Evolutionary conservation across 2,113 vertebrate species (phyloP).

Genomic region (Catagonus wagneri): DNA sequence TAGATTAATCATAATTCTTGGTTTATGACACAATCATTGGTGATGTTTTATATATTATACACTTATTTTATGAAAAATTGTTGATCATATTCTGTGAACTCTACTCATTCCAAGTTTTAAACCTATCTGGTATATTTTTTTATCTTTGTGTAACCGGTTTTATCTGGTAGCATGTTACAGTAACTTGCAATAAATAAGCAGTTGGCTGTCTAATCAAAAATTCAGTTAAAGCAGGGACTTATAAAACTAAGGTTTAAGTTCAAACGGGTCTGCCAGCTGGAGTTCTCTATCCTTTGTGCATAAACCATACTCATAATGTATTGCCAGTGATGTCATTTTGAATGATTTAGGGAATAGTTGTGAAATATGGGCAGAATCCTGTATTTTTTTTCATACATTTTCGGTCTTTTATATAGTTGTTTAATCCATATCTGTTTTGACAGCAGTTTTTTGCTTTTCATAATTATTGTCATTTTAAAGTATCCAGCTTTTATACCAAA

Average conservation of each 20-base stretch:
- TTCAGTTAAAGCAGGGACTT: not conserved
- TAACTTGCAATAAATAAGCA: not conserved
- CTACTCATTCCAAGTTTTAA: not conserved
- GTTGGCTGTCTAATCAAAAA: not conserved
- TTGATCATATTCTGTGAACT: not conserved
- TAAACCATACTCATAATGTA: not conserved
- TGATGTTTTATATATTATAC: conserved; percentile 1
- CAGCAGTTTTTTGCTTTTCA: not conserved
- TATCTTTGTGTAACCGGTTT: not conserved
- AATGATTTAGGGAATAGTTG: not conserved
- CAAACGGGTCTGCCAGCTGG: not conserved
- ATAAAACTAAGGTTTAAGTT: not conserved
- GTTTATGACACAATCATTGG: not conserved
- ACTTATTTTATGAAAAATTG: not conserved
- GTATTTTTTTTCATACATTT: conserved; percentile 35
- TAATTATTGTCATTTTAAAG: not conserved
- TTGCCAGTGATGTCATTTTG: conserved; percentile 55
- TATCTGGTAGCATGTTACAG: not conserved
- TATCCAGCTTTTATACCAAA: conserved; percentile 38
- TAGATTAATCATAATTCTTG: conserved; percentile 30
- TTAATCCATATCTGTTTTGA: conserved; percentile 23
- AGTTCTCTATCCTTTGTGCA: not conserved
- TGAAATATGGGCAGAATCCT: conserved; percentile 10
- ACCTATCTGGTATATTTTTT: not conserved
- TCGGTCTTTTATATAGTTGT: not conserved